These are phyloP conservation scores for Scaptomyza graminum DNA, from an alignment of 1,140 invertebrate species.

Conservation along the genomic window DNA sequence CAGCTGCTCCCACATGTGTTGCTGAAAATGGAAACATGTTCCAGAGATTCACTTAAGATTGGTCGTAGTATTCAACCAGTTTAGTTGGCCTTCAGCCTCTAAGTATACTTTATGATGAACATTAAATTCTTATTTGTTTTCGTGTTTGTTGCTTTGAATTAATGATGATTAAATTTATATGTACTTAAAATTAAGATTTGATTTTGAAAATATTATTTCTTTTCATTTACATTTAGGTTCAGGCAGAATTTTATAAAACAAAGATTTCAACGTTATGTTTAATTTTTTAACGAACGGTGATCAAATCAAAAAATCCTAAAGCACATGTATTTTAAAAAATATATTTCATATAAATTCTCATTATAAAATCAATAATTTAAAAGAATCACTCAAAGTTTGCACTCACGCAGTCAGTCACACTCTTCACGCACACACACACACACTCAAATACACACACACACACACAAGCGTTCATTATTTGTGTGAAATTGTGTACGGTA, in stretches of 20 bases:
- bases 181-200: too few relatives aligned
- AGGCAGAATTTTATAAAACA: too few relatives aligned
- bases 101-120: background rate
- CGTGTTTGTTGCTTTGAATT: background rate
- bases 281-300: too few relatives aligned
- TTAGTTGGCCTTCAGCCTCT: slow-evolving; percentile 16
- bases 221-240: too few relatives aligned
- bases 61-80: background rate
- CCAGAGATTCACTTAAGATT: slow-evolving; percentile 4
- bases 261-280: too few relatives aligned
- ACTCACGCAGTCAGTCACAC: background rate
- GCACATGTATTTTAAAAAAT: too few relatives aligned
- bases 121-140: background rate
- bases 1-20: slow-evolving; percentile 37
- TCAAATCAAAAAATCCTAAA: too few relatives aligned
- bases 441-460: background rate
- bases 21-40: slow-evolving; percentile 22
- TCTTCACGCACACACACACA: background rate
- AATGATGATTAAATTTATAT: too few relatives aligned
- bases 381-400: background rate
- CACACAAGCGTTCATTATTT: background rate
- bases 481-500: slow-evolving; percentile 4
- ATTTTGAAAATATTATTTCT: too few relatives aligned
- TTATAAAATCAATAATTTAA: too few relatives aligned
- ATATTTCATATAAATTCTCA: too few relatives aligned